Evolutionary conservation across 2,888 invertebrate genomes (phyloP), one percentile per base, ranked within the genome.

Genomic region (Eupithecia insigniata): DNA sequence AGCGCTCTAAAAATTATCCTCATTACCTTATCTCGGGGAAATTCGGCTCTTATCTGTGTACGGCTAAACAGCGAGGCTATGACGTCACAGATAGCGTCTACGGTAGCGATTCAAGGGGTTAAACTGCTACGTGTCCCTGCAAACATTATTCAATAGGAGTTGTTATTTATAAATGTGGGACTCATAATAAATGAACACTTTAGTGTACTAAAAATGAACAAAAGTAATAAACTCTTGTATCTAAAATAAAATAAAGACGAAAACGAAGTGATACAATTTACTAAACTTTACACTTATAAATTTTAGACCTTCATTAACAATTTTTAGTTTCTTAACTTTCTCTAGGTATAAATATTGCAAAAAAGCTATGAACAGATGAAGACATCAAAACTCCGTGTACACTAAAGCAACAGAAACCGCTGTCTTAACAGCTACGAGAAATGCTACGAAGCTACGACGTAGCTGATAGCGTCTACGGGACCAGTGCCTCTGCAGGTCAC

Each of bases 11-110:
- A 90, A 90, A 87, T 89, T 87, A 86, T 86, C 83, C 88, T 88
- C 90, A 90, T 91, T 90, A 89, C 85, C 87, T 87, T 91, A 92
- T 92, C 92, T 89, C 61, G 71, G 72, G 79, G 78, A 82, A 87
- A 88, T 89, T 84, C 81, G 85, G 84, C 87, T 87, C 90, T 92
- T 91, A 91, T 91, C 90, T 88, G 82, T 83, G 81, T 80, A 79
- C 81, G 83, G 82, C 84, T 62, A 62, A 32, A 67, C 66, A 46
- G 69, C 84, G 82, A 76, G 75, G 75, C 82, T 79, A 78, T 82
- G 81, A 30, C 83, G 82, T 82, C 82, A 82, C 72, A 73, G 81
- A 79, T 84, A 78, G 82, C 22, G 55, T 55, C 87, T 86, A 85
- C 85, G 83, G 87, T 81, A 85, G 88, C 80, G 77, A 75, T 80